Conservation (phyloP, 2,797 vertebrate species). For the Chrosomus eos region DNA sequence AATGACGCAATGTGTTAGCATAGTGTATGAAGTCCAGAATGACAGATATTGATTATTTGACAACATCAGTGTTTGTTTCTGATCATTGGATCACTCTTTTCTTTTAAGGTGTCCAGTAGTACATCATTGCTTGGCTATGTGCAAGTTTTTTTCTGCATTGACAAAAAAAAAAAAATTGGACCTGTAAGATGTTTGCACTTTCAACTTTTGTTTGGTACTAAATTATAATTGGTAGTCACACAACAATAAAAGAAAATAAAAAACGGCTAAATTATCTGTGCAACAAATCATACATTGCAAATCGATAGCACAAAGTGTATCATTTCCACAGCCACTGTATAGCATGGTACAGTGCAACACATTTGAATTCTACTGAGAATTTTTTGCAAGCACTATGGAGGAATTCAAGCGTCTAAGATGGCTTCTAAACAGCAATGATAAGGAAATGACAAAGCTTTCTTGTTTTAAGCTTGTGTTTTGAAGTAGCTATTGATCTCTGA, state of each 20-base stretch:
- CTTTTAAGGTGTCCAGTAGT: background rate
- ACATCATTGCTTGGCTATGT: background rate
- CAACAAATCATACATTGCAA: background rate
- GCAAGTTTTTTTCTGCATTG: background rate
- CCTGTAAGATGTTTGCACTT: background rate
- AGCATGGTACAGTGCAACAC: background rate
- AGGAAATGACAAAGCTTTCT: background rate
- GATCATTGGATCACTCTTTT: background rate
- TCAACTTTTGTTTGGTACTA: background rate
- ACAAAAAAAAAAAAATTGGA: too few relatives aligned
- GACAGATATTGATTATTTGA: background rate
- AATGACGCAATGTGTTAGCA: constrained; percentile 56
- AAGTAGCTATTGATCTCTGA: background rate
- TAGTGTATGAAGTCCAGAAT: background rate
- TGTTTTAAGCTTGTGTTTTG: background rate
- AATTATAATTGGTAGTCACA: background rate
- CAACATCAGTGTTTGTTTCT: background rate
- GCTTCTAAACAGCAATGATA: background rate
- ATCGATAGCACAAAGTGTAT: background rate
- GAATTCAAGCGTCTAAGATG: background rate
- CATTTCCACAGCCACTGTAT: background rate
- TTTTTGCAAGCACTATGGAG: background rate
- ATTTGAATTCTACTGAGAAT: background rate
- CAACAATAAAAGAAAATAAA: too few relatives aligned
- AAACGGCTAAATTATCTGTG: background rate